phyloP scores from a whole-genome alignment of 2,113 vertebrate genomes.

The Rhea americana region DNA sequence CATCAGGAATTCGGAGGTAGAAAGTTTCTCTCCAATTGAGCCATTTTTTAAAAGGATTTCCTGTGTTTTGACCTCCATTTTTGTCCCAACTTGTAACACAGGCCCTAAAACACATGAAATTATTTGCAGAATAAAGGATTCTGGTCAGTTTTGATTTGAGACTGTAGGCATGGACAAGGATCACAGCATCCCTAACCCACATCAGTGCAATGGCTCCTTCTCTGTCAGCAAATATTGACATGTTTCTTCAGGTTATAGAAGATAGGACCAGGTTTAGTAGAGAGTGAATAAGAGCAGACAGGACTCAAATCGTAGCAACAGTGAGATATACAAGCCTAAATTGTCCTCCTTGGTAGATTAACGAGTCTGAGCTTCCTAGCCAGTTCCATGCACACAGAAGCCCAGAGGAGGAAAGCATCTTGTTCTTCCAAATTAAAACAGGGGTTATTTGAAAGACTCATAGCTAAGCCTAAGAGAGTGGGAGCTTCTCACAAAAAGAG shows the following conservation, averaged over 20 bases:
- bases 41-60: not conserved
- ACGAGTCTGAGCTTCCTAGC: not conserved
- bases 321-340: not conserved
- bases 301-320: not conserved
- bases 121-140: not conserved
- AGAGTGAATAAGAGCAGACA: not conserved
- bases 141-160: not conserved
- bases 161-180: not conserved
- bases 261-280: not conserved
- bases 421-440: not conserved
- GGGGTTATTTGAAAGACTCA: not conserved
- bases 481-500: not conserved
- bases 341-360: not conserved
- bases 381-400: accelerated
- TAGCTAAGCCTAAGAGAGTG: not conserved
- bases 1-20: not conserved
- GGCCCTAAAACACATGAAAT: not conserved
- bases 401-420: not conserved
- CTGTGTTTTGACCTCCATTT: not conserved
- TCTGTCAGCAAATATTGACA: not conserved
- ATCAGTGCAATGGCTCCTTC: not conserved
- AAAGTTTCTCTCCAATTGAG: not conserved
- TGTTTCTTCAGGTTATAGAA: not conserved
- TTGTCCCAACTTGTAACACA: not conserved
- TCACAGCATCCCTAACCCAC: no score